Base-by-base conservation (phyloP, 2,797 vertebrate genomes). In the Sciurus vulgaris region DNA sequence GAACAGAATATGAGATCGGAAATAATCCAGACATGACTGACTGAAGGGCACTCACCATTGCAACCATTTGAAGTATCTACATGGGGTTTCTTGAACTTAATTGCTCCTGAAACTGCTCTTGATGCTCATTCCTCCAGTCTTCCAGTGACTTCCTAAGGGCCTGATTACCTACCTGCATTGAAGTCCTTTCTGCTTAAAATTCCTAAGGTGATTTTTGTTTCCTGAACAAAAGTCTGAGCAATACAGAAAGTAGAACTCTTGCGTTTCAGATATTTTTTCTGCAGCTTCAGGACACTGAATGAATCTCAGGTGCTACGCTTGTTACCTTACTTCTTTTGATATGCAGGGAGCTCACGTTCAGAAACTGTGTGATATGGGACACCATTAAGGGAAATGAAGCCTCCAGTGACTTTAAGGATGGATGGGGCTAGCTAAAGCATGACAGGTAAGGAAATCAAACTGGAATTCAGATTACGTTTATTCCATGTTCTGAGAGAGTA, bases 141-240 rank as follows among this genome's bases (percentile, higher is more conserved):
- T 83, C 47, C 17, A 63, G 8, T 74, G 41, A 89, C 89, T 94
- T 74, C 41, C 44, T 33, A 81, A 79, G 49, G 12, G 69, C 8
- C 85, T 44, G 90, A 61, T 78, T 49, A 67, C 47, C 65, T 49
- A 67, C 47, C 65, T 93, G 41, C 51, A 94, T 83, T 73, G 86
- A 91, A 95, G 56, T 20, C 79, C 63, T 56, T 92, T 69, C 86
- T 96, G 44, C 22, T 38, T 83, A 90, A 94, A 89, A 86, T 38
- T 79, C 63, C 67, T 70, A 7, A 10, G 70, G 26, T 69, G 81
- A n/a, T 76, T 79, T 73, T 84, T 84, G 44, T 70, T 74, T 92
- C 85, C 59, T 86, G 10, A 44, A 61, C 61, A 81, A 41, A 94
- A 93, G 13, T 15, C 56, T 83, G 28, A 86, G n/a, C 56, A 51